Percentiles rank a stretch among this genome's conserved stretches.
These are phyloP conservation scores for Cephalopterus ornatus DNA, from an alignment of 2,113 vertebrate species.

Conservation along the genomic window DNA sequence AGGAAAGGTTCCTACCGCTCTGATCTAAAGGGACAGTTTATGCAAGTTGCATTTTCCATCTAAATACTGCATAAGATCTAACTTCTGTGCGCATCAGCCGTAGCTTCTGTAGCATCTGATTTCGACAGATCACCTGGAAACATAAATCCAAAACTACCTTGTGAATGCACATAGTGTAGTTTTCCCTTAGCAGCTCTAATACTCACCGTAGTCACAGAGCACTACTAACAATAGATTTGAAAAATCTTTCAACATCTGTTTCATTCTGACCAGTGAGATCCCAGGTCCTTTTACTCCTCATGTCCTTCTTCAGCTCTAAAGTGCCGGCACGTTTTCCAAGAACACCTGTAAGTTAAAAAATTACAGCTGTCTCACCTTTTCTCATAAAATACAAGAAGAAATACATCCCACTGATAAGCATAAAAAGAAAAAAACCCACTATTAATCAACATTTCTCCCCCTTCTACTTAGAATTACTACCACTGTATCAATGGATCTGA, in stretches of 20 bases:
- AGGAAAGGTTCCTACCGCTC: neutral
- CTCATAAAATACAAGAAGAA: neutral
- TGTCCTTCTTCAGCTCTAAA: conserved; percentile 74
- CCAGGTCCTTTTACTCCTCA: conserved; percentile 80
- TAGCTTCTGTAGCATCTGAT: neutral
- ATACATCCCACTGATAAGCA: neutral
- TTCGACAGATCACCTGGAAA: neutral
- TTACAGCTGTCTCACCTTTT: neutral
- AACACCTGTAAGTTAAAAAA: conserved; percentile 64
- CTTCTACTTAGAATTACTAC: neutral
- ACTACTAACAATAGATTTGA: conserved; percentile 82
- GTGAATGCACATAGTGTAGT: neutral
- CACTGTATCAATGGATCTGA: neutral
- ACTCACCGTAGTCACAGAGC: conserved; percentile 90
- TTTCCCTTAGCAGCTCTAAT: neutral
- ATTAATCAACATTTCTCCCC: neutral
- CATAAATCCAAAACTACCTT: neutral
- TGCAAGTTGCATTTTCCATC: neutral
- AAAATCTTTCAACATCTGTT: conserved; percentile 81
- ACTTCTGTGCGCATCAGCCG: neutral
- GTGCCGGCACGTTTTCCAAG: neutral
- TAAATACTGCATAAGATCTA: neutral
- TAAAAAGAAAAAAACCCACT: neutral
- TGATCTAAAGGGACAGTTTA: neutral
- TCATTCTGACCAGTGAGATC: conserved; percentile 88